These are phyloP conservation scores for Erythrocercus mccallii DNA, from an alignment of 2,113 vertebrate genomes.

Conservation along the genomic window DNA sequence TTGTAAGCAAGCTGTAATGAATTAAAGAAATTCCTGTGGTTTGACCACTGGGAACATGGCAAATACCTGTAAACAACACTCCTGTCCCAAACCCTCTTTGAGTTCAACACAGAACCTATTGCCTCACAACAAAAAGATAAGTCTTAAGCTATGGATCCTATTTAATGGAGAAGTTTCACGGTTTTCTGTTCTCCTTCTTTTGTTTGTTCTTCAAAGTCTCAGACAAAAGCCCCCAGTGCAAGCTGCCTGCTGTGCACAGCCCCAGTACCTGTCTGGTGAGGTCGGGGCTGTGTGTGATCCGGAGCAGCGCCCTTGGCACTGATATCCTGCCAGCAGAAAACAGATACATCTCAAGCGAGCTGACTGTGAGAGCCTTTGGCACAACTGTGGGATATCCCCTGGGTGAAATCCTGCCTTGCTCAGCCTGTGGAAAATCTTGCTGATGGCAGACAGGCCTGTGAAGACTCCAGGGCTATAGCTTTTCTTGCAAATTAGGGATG, in stretches of 20 bases:
- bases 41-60: neutral
- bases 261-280: neutral
- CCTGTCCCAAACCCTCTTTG: neutral
- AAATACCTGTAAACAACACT: neutral
- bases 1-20: neutral
- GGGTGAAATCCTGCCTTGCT: neutral
- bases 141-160: neutral
- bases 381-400: neutral
- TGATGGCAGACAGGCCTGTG: neutral
- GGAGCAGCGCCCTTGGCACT: neutral
- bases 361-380: fast-evolving
- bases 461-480: fast-evolving
- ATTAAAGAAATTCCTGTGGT: slow-evolving; percentile 4
- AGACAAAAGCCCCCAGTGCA: neutral
- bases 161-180: neutral
- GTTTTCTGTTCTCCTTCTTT: neutral
- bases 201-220: neutral
- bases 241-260: neutral
- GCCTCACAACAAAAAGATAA: neutral
- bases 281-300: fast-evolving
- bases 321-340: neutral
- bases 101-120: neutral
- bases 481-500: neutral
- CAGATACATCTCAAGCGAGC: fast-evolving
- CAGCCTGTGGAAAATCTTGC: neutral